These are phyloP conservation scores for Maconellicoccus hirsutus DNA, from an alignment of 1,140 invertebrate genomes.

Conservation along the genomic window DNA sequence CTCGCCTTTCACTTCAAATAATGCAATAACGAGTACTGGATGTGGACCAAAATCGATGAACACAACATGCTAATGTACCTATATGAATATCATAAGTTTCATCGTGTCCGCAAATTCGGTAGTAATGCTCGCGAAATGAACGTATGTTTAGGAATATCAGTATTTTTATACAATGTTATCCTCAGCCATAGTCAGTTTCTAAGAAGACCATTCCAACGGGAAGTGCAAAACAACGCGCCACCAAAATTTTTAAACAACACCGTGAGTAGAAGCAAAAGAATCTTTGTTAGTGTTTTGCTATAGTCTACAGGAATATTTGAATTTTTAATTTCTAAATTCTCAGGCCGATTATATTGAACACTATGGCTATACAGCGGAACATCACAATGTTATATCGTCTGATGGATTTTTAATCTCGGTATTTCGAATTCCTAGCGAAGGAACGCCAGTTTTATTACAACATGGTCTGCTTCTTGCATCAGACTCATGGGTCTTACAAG, in stretches of 20 bases:
- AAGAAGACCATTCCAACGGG: conserved; percentile 2
- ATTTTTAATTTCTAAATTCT: conserved; percentile 27
- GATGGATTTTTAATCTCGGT: conserved; percentile 56
- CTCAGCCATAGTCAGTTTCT: background rate
- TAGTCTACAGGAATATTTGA: background rate
- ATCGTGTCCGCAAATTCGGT: background rate
- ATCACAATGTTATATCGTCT: conserved; percentile 50
- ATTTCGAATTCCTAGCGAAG: conserved; percentile 46
- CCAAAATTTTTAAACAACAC: background rate
- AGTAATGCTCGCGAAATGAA: background rate
- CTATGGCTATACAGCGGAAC: conserved; percentile 50
- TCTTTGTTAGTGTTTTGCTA: too few species aligned
- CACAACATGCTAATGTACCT: background rate
- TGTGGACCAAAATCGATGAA: background rate
- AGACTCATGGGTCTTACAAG: conserved; percentile 37
- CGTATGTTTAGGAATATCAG: background rate
- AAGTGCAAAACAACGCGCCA: background rate
- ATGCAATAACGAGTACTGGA: background rate
- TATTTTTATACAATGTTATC: background rate
- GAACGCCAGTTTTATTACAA: conserved; percentile 36
- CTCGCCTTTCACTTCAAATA: conserved; percentile 7
- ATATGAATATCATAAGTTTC: background rate
- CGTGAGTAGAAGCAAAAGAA: too few species aligned
- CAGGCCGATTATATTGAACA: conserved; percentile 41
- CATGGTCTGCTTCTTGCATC: conserved; percentile 40